phyloP scores from a whole-genome alignment of 2,797 vertebrate species.

The Diglossa cyanea region DNA sequence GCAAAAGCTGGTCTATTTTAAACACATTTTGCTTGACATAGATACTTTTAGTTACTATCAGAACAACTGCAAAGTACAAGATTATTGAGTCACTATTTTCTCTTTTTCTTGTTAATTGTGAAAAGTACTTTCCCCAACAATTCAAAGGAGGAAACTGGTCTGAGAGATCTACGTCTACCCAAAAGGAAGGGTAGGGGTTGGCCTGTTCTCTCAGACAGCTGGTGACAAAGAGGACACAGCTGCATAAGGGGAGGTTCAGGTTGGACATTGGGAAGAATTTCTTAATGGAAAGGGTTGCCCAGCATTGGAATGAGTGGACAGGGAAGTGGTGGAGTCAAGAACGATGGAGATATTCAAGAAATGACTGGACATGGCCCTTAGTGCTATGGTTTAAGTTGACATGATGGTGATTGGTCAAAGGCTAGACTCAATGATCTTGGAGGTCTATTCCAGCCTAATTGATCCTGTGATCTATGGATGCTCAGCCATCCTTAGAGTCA shows the following conservation, averaged over 20 bases:
- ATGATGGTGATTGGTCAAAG: not conserved
- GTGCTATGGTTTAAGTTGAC: not conserved
- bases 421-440: rapidly evolving
- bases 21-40: not conserved
- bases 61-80: not conserved
- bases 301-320: not conserved
- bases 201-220: not conserved
- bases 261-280: not conserved
- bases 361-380: not conserved
- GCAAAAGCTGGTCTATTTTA: not conserved
- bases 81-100: not conserved
- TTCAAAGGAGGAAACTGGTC: not conserved
- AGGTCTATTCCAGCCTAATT: not conserved
- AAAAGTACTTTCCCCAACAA: not conserved
- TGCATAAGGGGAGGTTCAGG: not conserved
- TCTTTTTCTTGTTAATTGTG: not conserved
- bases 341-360: not conserved
- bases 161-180: not conserved
- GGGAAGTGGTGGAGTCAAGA: not conserved
- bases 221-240: not conserved
- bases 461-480: not conserved
- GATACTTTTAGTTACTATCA: not conserved
- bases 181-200: not conserved
- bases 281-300: not conserved
- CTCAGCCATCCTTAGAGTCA: not conserved